These are phyloP conservation scores for Mormyrus iriodes DNA, from an alignment of 2,113 vertebrate genomes.

Conservation along the genomic window DNA sequence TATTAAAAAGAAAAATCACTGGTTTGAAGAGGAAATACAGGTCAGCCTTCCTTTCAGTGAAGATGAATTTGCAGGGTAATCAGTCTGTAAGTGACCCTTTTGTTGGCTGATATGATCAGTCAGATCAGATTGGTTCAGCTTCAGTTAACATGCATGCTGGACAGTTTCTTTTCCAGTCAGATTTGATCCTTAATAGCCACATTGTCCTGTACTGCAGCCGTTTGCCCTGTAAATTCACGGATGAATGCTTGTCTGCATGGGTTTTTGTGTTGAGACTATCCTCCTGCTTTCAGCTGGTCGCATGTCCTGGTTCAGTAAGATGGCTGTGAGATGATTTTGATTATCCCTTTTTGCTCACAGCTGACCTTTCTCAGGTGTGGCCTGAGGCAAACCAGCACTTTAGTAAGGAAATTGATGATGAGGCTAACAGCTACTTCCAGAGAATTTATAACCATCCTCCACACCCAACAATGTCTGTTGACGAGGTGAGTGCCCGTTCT, in stretches of 20 bases:
- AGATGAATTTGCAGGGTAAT: constrained; percentile 25
- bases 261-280: not conserved
- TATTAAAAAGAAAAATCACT: not conserved
- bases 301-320: not conserved
- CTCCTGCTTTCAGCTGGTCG: not conserved
- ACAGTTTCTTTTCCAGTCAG: not conserved
- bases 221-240: constrained; percentile 22
- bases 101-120: not conserved
- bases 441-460: constrained; percentile 98
- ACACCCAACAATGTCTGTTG: constrained; percentile 98
- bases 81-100: constrained; percentile 15
- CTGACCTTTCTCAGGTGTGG: constrained; percentile 99
- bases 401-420: constrained; percentile 98
- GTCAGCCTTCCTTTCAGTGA: constrained; percentile 51
- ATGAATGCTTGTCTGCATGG: constrained; percentile 27
- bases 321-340: not conserved
- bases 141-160: not conserved
- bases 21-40: constrained; percentile 54
- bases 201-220: not conserved
- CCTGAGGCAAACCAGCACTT: constrained; percentile 99
- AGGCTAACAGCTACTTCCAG: constrained; percentile 99
- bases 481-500: constrained; percentile 72
- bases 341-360: constrained; percentile 49
- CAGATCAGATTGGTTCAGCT: not conserved
- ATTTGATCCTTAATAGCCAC: not conserved